phyloP scores from a whole-genome alignment of 37 sponge, comb jelly and placozoan genomes.

The Petrosia ficiformis region DNA sequence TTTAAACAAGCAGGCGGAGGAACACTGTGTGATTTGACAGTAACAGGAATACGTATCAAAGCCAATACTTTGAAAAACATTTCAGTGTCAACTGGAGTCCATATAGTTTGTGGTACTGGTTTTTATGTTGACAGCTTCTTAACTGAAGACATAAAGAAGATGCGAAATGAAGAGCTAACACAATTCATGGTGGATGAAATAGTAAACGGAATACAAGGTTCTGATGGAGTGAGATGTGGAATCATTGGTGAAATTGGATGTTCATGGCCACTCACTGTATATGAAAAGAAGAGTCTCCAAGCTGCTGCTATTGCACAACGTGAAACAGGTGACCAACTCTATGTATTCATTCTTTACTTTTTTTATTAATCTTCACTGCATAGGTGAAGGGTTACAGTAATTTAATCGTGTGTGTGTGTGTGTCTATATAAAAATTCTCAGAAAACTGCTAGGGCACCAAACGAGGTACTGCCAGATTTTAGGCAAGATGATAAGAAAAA shows the following conservation, averaged over 20 bases:
- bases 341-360: too few relatives aligned
- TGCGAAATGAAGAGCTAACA: constrained; percentile 38
- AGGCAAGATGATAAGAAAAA: too few relatives aligned
- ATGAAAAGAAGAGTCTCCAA: constrained; percentile 45
- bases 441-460: too few relatives aligned
- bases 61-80: not conserved
- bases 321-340: constrained; percentile 69
- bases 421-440: too few relatives aligned
- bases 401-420: too few relatives aligned
- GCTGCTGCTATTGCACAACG: constrained; percentile 66
- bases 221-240: constrained; percentile 41
- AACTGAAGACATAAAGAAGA: constrained; percentile 30
- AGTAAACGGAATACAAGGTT: constrained; percentile 38
- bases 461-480: too few relatives aligned
- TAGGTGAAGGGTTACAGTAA: too few relatives aligned
- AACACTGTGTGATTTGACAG: constrained; percentile 49
- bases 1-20: constrained; percentile 71
- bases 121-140: constrained; percentile 53
- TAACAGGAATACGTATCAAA: constrained; percentile 30
- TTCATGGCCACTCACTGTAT: constrained; percentile 50
- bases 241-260: constrained; percentile 81
- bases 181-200: constrained; percentile 45
- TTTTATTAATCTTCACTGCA: too few relatives aligned
- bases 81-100: constrained; percentile 58
- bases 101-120: constrained; percentile 27